These are phyloP conservation scores for Oncorhynchus clarkii DNA, from an alignment of 2,113 vertebrate genomes.

Conservation along the genomic window DNA sequence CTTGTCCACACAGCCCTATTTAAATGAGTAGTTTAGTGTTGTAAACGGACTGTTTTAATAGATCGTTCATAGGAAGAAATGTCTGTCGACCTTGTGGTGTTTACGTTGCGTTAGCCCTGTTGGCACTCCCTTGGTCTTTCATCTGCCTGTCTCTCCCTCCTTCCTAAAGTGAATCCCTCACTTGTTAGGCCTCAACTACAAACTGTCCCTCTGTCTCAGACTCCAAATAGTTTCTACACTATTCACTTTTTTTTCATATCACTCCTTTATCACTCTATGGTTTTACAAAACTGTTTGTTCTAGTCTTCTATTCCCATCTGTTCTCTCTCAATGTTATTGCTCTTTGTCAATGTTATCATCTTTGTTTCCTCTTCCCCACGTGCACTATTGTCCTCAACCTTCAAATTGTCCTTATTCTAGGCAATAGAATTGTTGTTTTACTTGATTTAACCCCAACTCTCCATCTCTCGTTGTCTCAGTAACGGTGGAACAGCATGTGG, in stretches of 20 bases:
- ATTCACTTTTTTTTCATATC: background rate
- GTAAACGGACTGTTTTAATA: background rate
- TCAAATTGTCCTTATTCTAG: too few species aligned
- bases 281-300: background rate
- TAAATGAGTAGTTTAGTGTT: background rate
- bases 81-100: background rate
- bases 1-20: too few species aligned
- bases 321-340: background rate
- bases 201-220: background rate
- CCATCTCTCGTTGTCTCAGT: constrained; percentile 63
- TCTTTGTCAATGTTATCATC: background rate
- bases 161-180: too few species aligned
- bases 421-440: too few species aligned
- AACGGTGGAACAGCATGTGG: constrained; percentile 92
- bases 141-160: too few species aligned
- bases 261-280: background rate
- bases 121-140: background rate
- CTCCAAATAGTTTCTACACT: background rate
- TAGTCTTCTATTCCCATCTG: background rate
- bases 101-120: background rate
- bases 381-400: background rate
- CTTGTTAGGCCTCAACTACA: background rate
- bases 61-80: background rate
- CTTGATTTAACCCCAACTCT: background rate
- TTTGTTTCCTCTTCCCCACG: background rate